Evolutionary conservation across 2,797 vertebrate genomes (phyloP).

Genomic region (Gymnodraco acuticeps): DNA sequence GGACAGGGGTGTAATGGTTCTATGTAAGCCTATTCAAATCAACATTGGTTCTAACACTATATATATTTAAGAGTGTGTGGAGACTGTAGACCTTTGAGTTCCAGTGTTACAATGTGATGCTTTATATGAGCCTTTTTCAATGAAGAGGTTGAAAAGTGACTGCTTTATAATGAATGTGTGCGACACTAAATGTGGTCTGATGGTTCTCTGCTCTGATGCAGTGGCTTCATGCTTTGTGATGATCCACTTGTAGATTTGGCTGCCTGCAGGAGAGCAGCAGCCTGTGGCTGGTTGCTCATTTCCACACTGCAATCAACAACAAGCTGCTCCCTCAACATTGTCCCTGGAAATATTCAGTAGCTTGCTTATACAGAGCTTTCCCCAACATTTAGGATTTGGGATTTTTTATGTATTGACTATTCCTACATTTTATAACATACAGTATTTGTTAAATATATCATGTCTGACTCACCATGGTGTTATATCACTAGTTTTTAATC

Average conservation of each 20-base stretch:
- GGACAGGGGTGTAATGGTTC: neutral
- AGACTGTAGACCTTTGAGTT: neutral
- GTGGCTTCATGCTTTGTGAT: conserved; percentile 37
- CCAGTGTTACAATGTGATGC: conserved; percentile 10
- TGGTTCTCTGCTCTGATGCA: conserved; percentile 31
- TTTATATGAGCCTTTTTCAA: neutral
- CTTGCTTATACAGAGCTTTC: conserved; percentile 18
- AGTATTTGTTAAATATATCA: neutral
- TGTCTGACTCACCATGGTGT: neutral
- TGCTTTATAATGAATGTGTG: neutral
- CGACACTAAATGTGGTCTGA: conserved; percentile 14
- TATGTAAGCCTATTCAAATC: neutral
- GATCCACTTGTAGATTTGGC: conserved; percentile 41
- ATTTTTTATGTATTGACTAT: neutral
- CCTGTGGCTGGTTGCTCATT: conserved; percentile 51
- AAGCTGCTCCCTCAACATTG: conserved; percentile 45
- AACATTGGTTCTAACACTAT: neutral
- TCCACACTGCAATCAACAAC: conserved; percentile 53
- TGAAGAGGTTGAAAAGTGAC: neutral
- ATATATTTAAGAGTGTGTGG: neutral
- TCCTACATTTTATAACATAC: neutral
- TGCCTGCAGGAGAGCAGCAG: conserved; percentile 34
- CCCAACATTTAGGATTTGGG: neutral
- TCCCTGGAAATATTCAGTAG: conserved; percentile 3
- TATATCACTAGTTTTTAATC: neutral